phyloP scores from a whole-genome alignment of 2,888 invertebrate species.

The Microplitis deprimator region DNA sequence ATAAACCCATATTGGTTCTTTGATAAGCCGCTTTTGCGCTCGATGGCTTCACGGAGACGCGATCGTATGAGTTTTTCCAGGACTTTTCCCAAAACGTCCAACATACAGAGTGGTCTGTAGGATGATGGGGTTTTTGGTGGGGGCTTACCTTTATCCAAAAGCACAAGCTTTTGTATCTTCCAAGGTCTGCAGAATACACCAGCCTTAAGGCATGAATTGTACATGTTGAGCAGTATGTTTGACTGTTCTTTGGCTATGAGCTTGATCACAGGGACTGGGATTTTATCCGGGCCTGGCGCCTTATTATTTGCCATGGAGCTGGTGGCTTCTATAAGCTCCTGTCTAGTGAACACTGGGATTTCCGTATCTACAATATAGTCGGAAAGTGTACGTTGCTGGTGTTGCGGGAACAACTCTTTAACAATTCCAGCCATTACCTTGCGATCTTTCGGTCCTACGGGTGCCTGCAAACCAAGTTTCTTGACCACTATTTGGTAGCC shows the following conservation, averaged over 20 bases:
- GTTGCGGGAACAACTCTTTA: slow-evolving; percentile 2
- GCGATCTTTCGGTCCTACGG: not conserved
- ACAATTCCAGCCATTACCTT: not conserved
- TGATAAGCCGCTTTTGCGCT: slow-evolving; percentile 39
- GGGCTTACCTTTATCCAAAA: too few species aligned
- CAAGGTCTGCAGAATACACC: slow-evolving; percentile 29
- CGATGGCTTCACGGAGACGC: slow-evolving; percentile 35
- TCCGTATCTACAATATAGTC: too few species aligned
- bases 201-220: slow-evolving; percentile 17
- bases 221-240: slow-evolving; percentile 21
- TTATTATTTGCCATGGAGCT: too few species aligned
- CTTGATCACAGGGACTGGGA: slow-evolving; percentile 11
- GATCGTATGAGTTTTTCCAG: too few species aligned
- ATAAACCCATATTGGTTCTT: slow-evolving; percentile 30
- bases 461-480: slow-evolving; percentile 17
- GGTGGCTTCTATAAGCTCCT: too few species aligned
- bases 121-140: too few species aligned
- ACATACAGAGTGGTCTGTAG: too few species aligned
- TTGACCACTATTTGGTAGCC: not conserved
- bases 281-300: too few species aligned
- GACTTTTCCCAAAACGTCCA: too few species aligned
- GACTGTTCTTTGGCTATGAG: slow-evolving; percentile 3
- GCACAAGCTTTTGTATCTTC: slow-evolving; percentile 28
- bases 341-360: too few species aligned
- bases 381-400: too few species aligned